Base-by-base conservation (phyloP, 2,113 vertebrate genomes). In the Heteronetta atricapilla region DNA sequence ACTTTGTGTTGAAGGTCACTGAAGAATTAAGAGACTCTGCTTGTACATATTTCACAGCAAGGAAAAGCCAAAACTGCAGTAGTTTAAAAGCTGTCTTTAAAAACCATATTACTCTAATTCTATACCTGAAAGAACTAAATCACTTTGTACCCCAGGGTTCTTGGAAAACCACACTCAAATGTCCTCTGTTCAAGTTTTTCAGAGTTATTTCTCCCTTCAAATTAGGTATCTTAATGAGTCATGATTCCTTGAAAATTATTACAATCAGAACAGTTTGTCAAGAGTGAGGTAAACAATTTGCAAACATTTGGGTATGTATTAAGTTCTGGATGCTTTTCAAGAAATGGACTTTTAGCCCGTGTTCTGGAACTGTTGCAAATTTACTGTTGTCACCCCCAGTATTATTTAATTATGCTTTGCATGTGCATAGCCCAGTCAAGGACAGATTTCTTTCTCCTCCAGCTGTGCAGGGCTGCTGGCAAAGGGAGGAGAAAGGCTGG, bases 391-490 rank as follows among this genome's bases (percentile, higher is more conserved):
- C 10, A 52, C 78, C 5, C 38, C 22, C 20, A 31, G 7, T 20
- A 8, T 31, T n/a, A 6, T 50, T 38, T 15, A 40, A 31, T 7
- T 40, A 2, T 9, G 23, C 19, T 89, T 58, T 4, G 1, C 18
- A 6, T 28, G 48, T 83, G 28, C 6, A 3, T 11, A 6, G 4
- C 38, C 17, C 23, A 19, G 56, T 11, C 25, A 5, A 2, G 1
- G 23, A 7, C 5, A 4, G 55, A 8, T 53, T 70, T 63, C 14
- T 48, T 46, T 46, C 25, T 64, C 6, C 34, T 17, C 8, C 73
- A 82, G 29, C 62, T 6, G 11, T 25, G 20, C 36, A 50, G 53
- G 33, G 10, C 11, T 10, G 25, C 3, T 2, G 31, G 60, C 29
- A 26, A 46, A 50, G 11, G 23, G 11, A 38, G n/a, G 34, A 50